Evolutionary conservation across 2,113 vertebrate species (phyloP).

Genomic region (Oncorhynchus mykiss): DNA sequence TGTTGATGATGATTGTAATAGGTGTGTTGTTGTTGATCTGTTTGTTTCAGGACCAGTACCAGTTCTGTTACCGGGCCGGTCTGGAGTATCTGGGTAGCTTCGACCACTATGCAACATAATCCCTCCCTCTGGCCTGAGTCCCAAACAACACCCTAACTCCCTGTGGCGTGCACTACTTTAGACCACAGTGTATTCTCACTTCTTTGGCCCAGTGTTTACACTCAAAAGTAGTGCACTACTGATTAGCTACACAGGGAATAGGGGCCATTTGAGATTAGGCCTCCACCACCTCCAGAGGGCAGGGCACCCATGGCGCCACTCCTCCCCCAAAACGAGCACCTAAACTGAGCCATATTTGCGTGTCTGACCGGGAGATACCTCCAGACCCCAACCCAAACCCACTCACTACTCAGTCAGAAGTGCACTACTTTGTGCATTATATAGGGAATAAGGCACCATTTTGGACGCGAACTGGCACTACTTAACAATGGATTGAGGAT

Average conservation of each 20-base stretch:
- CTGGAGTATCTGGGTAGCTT: constrained; percentile 99
- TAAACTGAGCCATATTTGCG: constrained; percentile 95
- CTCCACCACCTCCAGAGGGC: constrained; percentile 73
- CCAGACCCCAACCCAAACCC: constrained; percentile 84
- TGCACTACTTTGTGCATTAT: too few relatives aligned
- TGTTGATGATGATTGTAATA: too few relatives aligned
- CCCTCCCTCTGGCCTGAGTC: constrained; percentile 54
- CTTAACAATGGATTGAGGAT: too few relatives aligned
- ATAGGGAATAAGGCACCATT: neutral
- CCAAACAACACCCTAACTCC: constrained; percentile 45
- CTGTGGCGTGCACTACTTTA: neutral
- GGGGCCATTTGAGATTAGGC: constrained; percentile 76
- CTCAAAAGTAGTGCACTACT: constrained; percentile 55
- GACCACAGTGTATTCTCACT: too few relatives aligned
- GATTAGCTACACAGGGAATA: constrained; percentile 67
- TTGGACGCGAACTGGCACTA: too few relatives aligned
- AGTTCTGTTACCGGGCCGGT: constrained; percentile 97
- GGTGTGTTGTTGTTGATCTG: neutral
- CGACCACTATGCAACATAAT: constrained; percentile 99
- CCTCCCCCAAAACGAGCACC: constrained; percentile 80
- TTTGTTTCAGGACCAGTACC: constrained; percentile 90
- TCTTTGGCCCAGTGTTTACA: neutral
- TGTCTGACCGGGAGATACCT: constrained; percentile 82
- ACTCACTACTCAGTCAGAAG: constrained; percentile 70
- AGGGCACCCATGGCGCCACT: constrained; percentile 58